phyloP scores from a whole-genome alignment of 2,113 vertebrate genomes.

The Muntiacus reevesi region DNA sequence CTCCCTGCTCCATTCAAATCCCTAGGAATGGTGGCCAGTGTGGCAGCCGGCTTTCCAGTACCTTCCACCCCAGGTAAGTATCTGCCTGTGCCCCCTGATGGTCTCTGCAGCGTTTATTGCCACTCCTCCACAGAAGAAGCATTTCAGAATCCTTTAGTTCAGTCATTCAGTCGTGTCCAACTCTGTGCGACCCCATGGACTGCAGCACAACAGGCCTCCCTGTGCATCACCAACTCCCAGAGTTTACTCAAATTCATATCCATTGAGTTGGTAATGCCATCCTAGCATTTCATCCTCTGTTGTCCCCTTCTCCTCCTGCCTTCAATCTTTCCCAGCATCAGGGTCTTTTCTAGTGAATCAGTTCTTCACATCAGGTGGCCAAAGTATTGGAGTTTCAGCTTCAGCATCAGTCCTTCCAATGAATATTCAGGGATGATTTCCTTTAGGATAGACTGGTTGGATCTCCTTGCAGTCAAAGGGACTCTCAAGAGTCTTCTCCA shows the following conservation, averaged over 20 bases:
- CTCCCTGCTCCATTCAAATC: background rate
- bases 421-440: background rate
- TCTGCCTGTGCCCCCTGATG: background rate
- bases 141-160: background rate
- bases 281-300: background rate
- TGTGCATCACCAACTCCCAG: background rate
- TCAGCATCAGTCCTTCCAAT: background rate
- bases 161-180: background rate
- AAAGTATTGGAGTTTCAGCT: background rate
- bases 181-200: background rate
- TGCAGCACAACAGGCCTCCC: background rate
- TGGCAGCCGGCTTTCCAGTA: background rate
- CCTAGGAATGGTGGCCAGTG: accelerated
- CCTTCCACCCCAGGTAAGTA: background rate
- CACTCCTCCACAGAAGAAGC: background rate
- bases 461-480: background rate
- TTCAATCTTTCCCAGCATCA: background rate
- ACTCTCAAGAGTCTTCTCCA: background rate
- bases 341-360: background rate
- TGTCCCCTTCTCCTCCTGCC: background rate
- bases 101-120: background rate
- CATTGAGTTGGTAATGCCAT: background rate
- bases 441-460: background rate
- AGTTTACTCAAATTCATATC: background rate
- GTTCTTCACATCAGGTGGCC: background rate